phyloP scores from a whole-genome alignment of 2,113 vertebrate species.

The Chlorodrepanis virens region DNA sequence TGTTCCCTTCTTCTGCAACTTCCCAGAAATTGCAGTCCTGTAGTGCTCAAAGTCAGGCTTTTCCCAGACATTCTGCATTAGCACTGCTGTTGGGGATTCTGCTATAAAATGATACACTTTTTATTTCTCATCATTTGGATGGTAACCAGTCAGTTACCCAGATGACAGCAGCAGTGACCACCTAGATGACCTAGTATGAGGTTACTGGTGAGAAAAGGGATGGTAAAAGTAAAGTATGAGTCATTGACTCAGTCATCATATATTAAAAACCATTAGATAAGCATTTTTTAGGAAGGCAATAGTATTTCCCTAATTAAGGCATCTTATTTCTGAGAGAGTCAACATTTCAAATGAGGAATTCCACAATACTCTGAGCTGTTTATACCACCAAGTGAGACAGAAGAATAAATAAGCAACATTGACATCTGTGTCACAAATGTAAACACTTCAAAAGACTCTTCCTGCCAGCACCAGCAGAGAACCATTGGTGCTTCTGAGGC shows the following conservation, averaged over 20 bases:
- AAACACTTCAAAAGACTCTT: neutral
- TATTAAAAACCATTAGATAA: neutral
- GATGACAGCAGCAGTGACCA: neutral
- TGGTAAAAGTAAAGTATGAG: neutral
- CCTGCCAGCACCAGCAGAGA: neutral
- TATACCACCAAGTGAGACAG: neutral
- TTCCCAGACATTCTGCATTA: neutral
- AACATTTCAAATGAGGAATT: neutral
- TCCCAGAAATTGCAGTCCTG: neutral
- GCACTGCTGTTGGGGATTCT: neutral
- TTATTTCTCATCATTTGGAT: neutral
- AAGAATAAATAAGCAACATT: neutral
- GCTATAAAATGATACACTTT: fast-evolving
- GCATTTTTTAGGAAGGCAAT: neutral
- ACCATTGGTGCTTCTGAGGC: neutral
- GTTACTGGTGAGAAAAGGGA: neutral
- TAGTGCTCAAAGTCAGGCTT: neutral
- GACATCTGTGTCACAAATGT: neutral
- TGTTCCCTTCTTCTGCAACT: neutral
- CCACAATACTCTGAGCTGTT: neutral
- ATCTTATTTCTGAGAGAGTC: neutral
- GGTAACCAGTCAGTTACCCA: neutral
- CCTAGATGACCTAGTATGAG: neutral
- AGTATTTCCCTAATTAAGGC: neutral
- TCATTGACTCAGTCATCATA: neutral